phyloP scores from a whole-genome alignment of 2,888 invertebrate species.

The Aphidoletes aphidimyza region DNA sequence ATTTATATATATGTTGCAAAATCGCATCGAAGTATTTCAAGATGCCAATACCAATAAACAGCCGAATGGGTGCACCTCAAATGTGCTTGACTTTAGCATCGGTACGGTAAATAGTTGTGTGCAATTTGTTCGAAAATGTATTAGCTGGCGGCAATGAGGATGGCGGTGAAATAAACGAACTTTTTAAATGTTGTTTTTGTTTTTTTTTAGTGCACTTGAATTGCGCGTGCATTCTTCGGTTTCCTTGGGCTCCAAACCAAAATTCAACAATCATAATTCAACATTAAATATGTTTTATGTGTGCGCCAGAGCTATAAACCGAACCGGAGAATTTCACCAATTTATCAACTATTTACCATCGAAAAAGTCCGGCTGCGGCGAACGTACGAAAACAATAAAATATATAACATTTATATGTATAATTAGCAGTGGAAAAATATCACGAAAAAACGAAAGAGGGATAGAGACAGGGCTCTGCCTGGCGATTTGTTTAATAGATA shows the following conservation, averaged over 20 bases:
- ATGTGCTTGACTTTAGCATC: no score
- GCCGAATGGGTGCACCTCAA: not conserved
- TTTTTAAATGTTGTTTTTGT: not conserved
- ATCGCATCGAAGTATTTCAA: not conserved
- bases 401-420: not conserved
- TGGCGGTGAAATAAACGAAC: not conserved
- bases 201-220: not conserved
- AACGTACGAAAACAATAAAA: conserved; percentile 34
- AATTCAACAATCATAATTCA: conserved; percentile 38
- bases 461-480: not conserved
- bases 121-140: not conserved
- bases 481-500: not conserved
- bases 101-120: no score
- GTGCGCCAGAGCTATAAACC: conserved; percentile 13
- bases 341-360: conserved; percentile 52
- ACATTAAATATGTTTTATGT: conserved; percentile 37
- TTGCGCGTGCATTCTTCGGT: conserved; percentile 42
- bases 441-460: no score
- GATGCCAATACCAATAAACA: conserved; percentile 3
- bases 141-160: conserved; percentile 36
- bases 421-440: conserved; percentile 29
- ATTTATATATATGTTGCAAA: not conserved
- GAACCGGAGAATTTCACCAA: conserved; percentile 9
- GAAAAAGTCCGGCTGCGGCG: not conserved
- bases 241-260: no score